phyloP scores from a whole-genome alignment of 2,797 vertebrate genomes.

The Pseudochromis fuscus region DNA sequence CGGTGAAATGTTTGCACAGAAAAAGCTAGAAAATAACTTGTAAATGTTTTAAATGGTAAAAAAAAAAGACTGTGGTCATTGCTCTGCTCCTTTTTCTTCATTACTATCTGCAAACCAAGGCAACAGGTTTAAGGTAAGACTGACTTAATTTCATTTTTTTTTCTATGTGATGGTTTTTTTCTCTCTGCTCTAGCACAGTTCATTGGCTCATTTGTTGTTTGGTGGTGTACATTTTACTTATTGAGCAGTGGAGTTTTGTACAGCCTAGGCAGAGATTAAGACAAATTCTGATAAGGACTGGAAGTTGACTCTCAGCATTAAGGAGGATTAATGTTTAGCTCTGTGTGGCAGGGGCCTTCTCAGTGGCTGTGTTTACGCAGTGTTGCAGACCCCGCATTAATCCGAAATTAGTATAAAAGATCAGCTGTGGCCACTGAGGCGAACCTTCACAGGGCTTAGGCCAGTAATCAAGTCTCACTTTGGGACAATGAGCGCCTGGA shows the following conservation, averaged over 20 bases:
- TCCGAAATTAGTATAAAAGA: conserved; percentile 99
- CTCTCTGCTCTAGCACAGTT: conserved; percentile 19
- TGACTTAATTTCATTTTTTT: conserved; percentile 43
- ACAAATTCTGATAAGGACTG: conserved; percentile 99
- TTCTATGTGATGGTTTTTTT: conserved; percentile 1
- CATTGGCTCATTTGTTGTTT: conserved; percentile 78
- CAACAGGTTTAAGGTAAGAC: conserved; percentile 72
- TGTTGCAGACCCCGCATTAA: conserved; percentile 97
- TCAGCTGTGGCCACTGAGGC: conserved; percentile 93
- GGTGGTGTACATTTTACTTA: conserved; percentile 86
- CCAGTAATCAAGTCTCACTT: conserved; percentile 89
- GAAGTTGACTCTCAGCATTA: conserved; percentile 99
- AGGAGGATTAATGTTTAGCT: conserved; percentile 99
- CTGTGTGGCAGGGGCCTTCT: conserved; percentile 93
- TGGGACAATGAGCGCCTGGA: conserved; percentile 83
- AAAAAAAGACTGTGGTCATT: conserved; percentile 21
- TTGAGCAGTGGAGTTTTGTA: conserved; percentile 90
- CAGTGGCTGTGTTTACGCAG: conserved; percentile 96
- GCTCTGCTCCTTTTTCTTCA: conserved; percentile 28
- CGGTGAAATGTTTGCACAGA: conserved; percentile 35
- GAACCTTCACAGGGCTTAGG: conserved; percentile 90
- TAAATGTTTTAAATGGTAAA: conserved; percentile 22
- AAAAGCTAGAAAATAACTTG: conserved; percentile 45
- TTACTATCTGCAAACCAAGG: conserved; percentile 37
- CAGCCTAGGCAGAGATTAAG: conserved; percentile 99